These are phyloP conservation scores for Ictalurus furcatus DNA, from an alignment of 2,113 vertebrate genomes.

Conservation along the genomic window DNA sequence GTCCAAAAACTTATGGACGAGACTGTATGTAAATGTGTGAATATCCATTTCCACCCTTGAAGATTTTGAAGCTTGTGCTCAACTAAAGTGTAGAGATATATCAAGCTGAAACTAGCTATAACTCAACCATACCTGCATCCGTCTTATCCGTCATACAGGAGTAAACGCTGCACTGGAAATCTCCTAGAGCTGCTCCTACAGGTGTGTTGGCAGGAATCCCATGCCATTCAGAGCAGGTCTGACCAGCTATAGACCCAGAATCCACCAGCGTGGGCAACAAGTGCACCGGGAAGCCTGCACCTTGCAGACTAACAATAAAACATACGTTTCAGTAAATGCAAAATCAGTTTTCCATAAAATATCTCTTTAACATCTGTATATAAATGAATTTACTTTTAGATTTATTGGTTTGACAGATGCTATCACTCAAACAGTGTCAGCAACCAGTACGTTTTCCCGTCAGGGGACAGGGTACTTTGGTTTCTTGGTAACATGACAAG, in stretches of 20 bases:
- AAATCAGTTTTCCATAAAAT: neutral
- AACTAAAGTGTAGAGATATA: neutral
- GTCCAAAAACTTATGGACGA: neutral
- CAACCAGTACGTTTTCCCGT: neutral
- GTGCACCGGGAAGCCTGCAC: slow-evolving; percentile 79
- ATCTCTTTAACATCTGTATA: neutral
- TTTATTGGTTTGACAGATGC: neutral
- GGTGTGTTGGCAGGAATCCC: slow-evolving; percentile 79
- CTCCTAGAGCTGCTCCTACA: slow-evolving; percentile 90
- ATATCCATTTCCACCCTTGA: neutral
- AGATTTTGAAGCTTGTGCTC: neutral
- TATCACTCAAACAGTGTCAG: neutral
- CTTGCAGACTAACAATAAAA: slow-evolving; percentile 74
- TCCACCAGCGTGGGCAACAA: slow-evolving; percentile 82
- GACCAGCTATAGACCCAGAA: slow-evolving; percentile 80
- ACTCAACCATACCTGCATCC: slow-evolving; percentile 80
- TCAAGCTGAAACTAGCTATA: neutral
- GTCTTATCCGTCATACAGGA: slow-evolving; percentile 82
- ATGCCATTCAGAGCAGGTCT: slow-evolving; percentile 78
- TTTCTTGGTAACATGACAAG: neutral
- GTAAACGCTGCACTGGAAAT: slow-evolving; percentile 93
- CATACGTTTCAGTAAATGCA: slow-evolving; percentile 46
- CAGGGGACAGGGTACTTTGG: neutral
- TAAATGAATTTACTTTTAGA: neutral
- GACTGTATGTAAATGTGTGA: neutral